Percentiles rank a stretch among this genome's conserved stretches.
Evolutionary conservation across 2,113 vertebrate species (phyloP).

Genomic region (Gymnarchus niloticus): DNA sequence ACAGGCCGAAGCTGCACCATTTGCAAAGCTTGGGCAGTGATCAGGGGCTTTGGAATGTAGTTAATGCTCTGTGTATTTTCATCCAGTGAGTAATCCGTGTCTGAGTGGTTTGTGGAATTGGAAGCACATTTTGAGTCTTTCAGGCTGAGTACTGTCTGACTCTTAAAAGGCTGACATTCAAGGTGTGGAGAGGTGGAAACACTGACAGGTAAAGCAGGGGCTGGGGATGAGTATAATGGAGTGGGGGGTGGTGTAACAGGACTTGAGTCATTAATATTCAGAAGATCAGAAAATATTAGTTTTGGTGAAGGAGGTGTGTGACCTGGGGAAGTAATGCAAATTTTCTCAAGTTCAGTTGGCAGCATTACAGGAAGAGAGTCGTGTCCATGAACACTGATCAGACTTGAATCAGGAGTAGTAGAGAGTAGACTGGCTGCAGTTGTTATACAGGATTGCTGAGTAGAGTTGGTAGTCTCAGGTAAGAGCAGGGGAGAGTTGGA

Average conservation of each 20-base stretch:
- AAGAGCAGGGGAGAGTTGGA: constrained; percentile 28
- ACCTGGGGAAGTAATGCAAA: constrained; percentile 40
- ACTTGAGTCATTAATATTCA: constrained; percentile 31
- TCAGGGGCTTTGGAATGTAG: constrained; percentile 56
- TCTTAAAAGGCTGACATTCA: constrained; percentile 26
- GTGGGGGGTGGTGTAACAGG: constrained; percentile 25
- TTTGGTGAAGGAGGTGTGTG: constrained; percentile 56
- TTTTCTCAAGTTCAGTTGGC: constrained; percentile 31
- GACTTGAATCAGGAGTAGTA: constrained; percentile 27
- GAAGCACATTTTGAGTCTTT: constrained; percentile 47
- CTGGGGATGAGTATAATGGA: not conserved
- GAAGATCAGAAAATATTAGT: constrained; percentile 28
- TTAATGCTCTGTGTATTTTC: constrained; percentile 7
- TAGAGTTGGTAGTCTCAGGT: constrained; percentile 16
- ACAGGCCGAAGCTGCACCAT: constrained; percentile 73
- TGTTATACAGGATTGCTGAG: not conserved
- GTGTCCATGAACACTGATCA: not conserved
- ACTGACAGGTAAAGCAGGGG: constrained; percentile 27
- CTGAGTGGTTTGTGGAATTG: not conserved
- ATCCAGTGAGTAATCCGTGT: constrained; percentile 11
- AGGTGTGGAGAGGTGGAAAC: constrained; percentile 26
- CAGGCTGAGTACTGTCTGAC: constrained; percentile 44
- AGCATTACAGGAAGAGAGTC: not conserved
- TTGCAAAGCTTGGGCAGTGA: constrained; percentile 76
- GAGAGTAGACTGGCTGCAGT: constrained; percentile 3